These are phyloP conservation scores for Thunnus thynnus DNA, from an alignment of 2,113 vertebrate species.

Conservation along the genomic window DNA sequence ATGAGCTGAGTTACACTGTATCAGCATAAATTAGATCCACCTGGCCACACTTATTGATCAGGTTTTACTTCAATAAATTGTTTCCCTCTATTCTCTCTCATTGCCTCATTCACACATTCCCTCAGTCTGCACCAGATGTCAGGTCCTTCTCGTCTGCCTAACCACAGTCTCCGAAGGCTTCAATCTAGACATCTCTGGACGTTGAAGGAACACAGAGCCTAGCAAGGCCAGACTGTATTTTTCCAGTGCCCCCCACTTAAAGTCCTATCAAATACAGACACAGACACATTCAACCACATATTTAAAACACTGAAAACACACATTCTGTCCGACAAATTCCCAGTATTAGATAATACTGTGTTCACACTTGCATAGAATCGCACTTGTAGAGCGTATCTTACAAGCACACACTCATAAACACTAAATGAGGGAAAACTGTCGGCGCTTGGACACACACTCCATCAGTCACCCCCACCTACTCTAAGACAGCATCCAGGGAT, in stretches of 20 bases:
- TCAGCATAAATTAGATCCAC: slow-evolving; percentile 4
- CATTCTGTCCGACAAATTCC: slow-evolving; percentile 44
- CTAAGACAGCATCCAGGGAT: slow-evolving; percentile 52
- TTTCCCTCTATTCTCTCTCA: slow-evolving; percentile 25
- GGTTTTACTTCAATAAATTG: slow-evolving; percentile 22
- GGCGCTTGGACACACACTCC: slow-evolving; percentile 29
- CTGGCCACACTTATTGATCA: background rate
- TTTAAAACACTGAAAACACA: slow-evolving; percentile 47
- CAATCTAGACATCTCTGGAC: slow-evolving; percentile 45
- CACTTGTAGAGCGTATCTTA: background rate
- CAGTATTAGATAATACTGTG: slow-evolving; percentile 44
- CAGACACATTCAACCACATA: slow-evolving; percentile 52
- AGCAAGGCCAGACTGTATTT: slow-evolving; percentile 57
- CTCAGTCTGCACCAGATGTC: slow-evolving; percentile 46
- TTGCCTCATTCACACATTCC: slow-evolving; percentile 21
- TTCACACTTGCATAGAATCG: slow-evolving; percentile 48
- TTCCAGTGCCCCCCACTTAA: slow-evolving; percentile 53
- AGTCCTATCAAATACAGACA: slow-evolving; percentile 57
- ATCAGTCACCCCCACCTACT: slow-evolving; percentile 36
- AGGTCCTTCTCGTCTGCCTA: slow-evolving; percentile 32
- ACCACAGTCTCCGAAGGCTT: slow-evolving; percentile 43
- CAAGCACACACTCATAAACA: slow-evolving; percentile 34
- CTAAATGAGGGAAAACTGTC: slow-evolving; percentile 21
- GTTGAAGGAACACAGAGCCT: slow-evolving; percentile 67
- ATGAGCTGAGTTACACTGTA: background rate